phyloP scores from a whole-genome alignment of 2,797 vertebrate species.

The Tolypeutes matacus region DNA sequence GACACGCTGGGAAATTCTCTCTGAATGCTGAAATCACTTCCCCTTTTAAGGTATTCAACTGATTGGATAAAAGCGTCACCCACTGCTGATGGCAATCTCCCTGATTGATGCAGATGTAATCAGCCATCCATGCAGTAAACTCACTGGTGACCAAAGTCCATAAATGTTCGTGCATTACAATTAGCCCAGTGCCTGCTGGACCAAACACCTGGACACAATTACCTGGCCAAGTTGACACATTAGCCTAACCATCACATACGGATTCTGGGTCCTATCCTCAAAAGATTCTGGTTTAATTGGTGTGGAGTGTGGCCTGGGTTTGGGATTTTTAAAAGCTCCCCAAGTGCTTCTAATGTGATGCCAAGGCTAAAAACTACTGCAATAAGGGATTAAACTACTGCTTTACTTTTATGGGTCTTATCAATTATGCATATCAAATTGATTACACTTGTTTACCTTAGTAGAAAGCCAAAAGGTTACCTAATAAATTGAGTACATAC shows the following conservation, averaged over 20 bases:
- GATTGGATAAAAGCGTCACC: too few relatives aligned
- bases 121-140: too few relatives aligned
- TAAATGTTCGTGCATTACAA: too few relatives aligned
- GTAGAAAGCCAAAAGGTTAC: constrained; percentile 23
- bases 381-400: constrained; percentile 44
- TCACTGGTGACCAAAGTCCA: too few relatives aligned
- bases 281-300: constrained; percentile 59
- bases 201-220: too few relatives aligned
- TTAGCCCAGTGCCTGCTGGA: too few relatives aligned
- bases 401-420: constrained; percentile 42
- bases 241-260: background rate
- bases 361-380: constrained; percentile 36
- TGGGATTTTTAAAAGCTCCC: constrained; percentile 45
- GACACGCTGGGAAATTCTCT: too few relatives aligned
- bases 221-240: too few relatives aligned
- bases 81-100: too few relatives aligned
- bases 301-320: constrained; percentile 9
- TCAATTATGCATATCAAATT: constrained; percentile 54
- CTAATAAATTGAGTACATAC: constrained; percentile 22
- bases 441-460: constrained; percentile 42
- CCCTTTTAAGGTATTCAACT: too few relatives aligned
- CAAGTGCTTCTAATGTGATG: constrained; percentile 34
- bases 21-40: too few relatives aligned
- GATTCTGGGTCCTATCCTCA: constrained; percentile 8
- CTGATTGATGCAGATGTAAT: too few relatives aligned